Evolutionary conservation across 2,888 invertebrate genomes (phyloP), one percentile per base, ranked within the genome.

Genomic region (Netelia inedita): DNA sequence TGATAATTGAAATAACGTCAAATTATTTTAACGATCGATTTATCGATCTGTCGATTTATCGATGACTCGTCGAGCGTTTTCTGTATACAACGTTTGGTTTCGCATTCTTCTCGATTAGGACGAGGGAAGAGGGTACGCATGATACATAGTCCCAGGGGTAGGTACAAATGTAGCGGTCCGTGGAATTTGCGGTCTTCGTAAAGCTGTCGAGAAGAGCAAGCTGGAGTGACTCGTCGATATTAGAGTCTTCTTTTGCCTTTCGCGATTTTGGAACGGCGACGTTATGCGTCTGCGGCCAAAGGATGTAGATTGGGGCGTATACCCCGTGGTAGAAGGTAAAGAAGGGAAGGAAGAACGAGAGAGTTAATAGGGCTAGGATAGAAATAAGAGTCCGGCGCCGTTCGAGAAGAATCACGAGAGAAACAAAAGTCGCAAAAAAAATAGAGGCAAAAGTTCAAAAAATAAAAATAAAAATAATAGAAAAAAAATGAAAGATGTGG

Each of bases 401-500:
- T 28, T 46, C 11, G 28, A 23, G 14, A 63, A 21, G 66, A 74
- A 61, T 61, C 21, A 66, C 2, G 57, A 14, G 65, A 83, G 50
- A 55, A 71, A 72, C 21, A 16, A 53, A 71, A 9, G 41, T n/a
- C 6, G 14, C 10, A 28, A 59, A 46, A 16, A 41, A 19, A 35
- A 28, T 21, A n/a, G 50, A 63, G 63, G 19, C 14, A 71, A 41
- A 41, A 59, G 28, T 46, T 43, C 28, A 46, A 41, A 1, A 6
- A 68, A 14, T 21, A 61, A 63, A 10, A 43, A 35, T 23, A 72
- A 63, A 53, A 50, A 65, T 23, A 72, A 63, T 43, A 50, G 59
- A 63, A 63, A n/a, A 14, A 61, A 88, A 88, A 89, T 85, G 88
- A 89, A 89, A 66, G 78, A 72, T 74, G 76, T 65, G 75, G 71